These are phyloP conservation scores for Falcunculus frontatus DNA, from an alignment of 2,113 vertebrate genomes.

Conservation along the genomic window DNA sequence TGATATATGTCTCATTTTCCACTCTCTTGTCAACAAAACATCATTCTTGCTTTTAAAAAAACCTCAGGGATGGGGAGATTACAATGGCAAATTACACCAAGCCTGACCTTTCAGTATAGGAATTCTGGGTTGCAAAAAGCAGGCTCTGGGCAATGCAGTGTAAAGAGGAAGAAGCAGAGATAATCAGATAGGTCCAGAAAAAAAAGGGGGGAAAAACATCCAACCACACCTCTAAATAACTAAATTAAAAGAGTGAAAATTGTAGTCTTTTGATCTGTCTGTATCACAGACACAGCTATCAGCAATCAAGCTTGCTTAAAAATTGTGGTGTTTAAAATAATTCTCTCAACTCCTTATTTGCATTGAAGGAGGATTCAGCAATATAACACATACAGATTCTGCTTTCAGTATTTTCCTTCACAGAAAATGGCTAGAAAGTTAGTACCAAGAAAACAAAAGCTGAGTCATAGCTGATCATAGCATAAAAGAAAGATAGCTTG, in stretches of 20 bases:
- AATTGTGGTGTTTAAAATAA: background rate
- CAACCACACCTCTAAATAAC: background rate
- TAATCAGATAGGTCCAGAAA: background rate
- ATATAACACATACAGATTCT: background rate
- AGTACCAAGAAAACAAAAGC: background rate
- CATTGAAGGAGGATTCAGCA: background rate
- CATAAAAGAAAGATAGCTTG: background rate
- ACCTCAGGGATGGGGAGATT: background rate
- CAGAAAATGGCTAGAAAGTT: background rate
- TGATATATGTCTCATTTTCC: background rate
- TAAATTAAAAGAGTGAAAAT: background rate
- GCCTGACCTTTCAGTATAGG: background rate
- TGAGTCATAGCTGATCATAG: background rate
- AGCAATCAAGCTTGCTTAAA: background rate
- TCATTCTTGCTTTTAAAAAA: constrained; percentile 5
- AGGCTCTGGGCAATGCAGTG: background rate
- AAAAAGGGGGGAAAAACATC: fast-evolving
- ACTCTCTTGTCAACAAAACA: background rate
- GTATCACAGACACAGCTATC: background rate
- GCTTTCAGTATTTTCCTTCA: background rate
- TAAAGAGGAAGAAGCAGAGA: background rate
- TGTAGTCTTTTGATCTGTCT: background rate
- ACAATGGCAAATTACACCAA: background rate
- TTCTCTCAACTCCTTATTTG: background rate
- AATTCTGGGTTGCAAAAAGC: background rate